Base-by-base conservation (phyloP, 2,113 vertebrate genomes). In the Myiozetetes cayanensis region DNA sequence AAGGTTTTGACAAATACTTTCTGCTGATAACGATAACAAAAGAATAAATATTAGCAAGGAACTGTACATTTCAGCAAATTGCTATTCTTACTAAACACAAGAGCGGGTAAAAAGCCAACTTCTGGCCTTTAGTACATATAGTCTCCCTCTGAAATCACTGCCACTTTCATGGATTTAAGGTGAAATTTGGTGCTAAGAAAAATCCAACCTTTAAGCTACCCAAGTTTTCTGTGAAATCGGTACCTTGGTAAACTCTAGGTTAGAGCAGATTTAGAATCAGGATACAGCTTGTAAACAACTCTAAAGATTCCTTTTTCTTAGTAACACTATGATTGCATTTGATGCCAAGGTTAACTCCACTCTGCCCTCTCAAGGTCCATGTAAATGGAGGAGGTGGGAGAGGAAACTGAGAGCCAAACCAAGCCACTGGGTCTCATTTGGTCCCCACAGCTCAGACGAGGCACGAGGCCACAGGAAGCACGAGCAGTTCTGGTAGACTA, bases 371-470 rank as follows among this genome's bases (percentile, higher is more conserved):
- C n/a, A 66, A 35, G 39, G 21, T 17, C 28, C 41, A 10, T 25
- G 55, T 31, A 65, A 27, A 2, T 5, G 9, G 4, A 87, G 28
- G 4, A 62, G 22, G 1, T 8, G 6, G 7, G 14, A 85, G 20
- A 49, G 46, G 13, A 8, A 67, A 35, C 4, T 4, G 0, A 5
- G 71, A 52, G 9, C 16, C 37, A 35, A 44, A 18, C 14, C 53
- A 52, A 33, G 14, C 41, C 7, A 1, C 28, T 28, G 21, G 9
- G 8, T 56, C 15, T 8, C 3, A 0, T 14, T 13, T 23, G 17
- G 1, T 1, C 18, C 19, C 28, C 16, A 0, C 0, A 14, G 46
- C 17, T 61, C 19, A 3, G 1, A 1, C 28, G 7, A 25, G 35
- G 20, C 8, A 14, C 1, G 0, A 27, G 28, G 28, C 15, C 47